Evolutionary conservation across 1,140 invertebrate species (phyloP).

Genomic region (Pomacea maculata): DNA sequence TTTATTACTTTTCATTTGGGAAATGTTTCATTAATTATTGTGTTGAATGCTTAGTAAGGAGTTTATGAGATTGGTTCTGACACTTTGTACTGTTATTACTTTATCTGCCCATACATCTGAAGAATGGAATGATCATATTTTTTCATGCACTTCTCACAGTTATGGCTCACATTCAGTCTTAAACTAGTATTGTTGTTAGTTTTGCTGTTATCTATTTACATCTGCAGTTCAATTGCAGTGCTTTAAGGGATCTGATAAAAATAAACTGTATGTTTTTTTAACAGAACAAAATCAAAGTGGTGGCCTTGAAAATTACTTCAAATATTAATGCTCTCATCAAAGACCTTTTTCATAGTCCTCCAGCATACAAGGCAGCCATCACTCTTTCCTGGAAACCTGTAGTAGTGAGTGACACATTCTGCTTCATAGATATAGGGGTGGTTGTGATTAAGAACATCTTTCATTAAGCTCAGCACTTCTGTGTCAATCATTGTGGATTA

Average conservation of each 20-base stretch:
- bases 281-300: slow-evolving; percentile 86
- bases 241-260: slow-evolving; percentile 12
- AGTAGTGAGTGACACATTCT: slow-evolving; percentile 41
- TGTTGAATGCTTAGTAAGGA: background rate
- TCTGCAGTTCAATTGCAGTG: background rate
- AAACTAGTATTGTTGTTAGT: background rate
- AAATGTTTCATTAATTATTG: background rate
- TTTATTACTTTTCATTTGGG: no score
- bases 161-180: background rate
- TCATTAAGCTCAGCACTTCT: no score
- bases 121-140: background rate
- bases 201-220: no score
- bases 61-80: background rate
- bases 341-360: slow-evolving; percentile 93
- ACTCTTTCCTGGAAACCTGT: slow-evolving; percentile 86
- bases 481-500: no score
- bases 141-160: background rate
- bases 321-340: slow-evolving; percentile 94
- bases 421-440: background rate
- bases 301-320: slow-evolving; percentile 87
- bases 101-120: no score
- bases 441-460: background rate
- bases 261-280: slow-evolving; percentile 20
- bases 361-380: slow-evolving; percentile 87
- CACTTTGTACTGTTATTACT: background rate